A percentile compares a stretch with the other conserved stretches of the same genome.
These are phyloP conservation scores for Nephrotoma appendiculata DNA, from an alignment of 2,888 invertebrate species.

Conservation along the genomic window DNA sequence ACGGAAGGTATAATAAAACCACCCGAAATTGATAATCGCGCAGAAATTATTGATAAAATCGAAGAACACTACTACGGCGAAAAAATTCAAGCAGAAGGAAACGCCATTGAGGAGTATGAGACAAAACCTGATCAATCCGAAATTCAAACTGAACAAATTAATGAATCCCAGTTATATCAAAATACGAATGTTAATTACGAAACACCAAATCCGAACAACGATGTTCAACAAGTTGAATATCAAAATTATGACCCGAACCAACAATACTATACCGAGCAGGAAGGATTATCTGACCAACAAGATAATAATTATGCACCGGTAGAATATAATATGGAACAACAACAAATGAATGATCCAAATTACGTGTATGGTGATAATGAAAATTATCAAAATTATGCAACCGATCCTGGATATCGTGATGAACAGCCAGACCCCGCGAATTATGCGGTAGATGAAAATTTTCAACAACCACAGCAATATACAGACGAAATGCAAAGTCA, in stretches of 20 bases:
- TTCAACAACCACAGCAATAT: neutral
- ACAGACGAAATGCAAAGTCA: neutral
- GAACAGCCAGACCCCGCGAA: neutral
- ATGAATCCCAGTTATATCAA: neutral
- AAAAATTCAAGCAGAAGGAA: neutral
- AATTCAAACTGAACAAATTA: neutral
- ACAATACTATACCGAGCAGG: neutral
- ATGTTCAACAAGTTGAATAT: neutral
- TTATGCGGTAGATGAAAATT: neutral
- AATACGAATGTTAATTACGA: neutral
- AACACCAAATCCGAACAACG: neutral
- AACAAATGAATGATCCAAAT: neutral
- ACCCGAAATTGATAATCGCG: neutral
- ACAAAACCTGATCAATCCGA: neutral
- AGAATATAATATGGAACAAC: neutral
- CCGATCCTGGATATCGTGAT: neutral
- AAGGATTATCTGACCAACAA: neutral
- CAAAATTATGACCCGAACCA: neutral
- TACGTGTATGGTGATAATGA: neutral
- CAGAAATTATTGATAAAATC: neutral
- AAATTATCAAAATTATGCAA: neutral
- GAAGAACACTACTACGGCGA: slow-evolving; percentile 1
- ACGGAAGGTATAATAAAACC: neutral
- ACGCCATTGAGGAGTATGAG: neutral
- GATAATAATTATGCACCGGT: neutral